A percentile compares a stretch with the other conserved stretches of the same genome.
phyloP scores from a whole-genome alignment of 2,113 vertebrate species.

The Ceyx melanurus region DNA sequence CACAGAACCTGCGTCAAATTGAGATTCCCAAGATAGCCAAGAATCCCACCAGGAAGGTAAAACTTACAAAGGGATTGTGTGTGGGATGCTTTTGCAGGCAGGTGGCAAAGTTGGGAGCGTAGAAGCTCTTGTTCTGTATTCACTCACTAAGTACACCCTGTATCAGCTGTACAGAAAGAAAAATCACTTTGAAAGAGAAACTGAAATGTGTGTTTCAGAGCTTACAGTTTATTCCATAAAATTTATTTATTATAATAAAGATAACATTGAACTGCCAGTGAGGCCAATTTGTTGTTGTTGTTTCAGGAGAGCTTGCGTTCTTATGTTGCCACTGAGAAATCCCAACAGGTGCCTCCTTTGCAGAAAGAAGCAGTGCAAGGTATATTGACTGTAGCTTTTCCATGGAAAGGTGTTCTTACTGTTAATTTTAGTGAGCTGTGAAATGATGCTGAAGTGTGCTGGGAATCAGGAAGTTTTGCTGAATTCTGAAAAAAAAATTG shows the following conservation, averaged over 20 bases:
- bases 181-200: background rate
- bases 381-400: constrained; percentile 56
- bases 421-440: background rate
- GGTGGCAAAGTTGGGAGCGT: background rate
- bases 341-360: constrained; percentile 48
- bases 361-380: constrained; percentile 87
- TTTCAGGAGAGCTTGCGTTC: constrained; percentile 70
- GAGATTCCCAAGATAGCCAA: constrained; percentile 87
- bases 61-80: background rate
- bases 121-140: background rate
- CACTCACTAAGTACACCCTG: background rate
- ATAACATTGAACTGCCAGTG: background rate
- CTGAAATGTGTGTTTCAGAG: background rate
- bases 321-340: constrained; percentile 61
- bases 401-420: background rate
- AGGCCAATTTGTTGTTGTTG: background rate
- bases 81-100: background rate
- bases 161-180: background rate
- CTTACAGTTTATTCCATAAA: background rate
- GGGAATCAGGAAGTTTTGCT: background rate
- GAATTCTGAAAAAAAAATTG: background rate
- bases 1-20: constrained; percentile 90
- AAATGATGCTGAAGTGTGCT: background rate
- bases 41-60: constrained; percentile 81
- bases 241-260: background rate